Base-by-base conservation (phyloP, 2,888 invertebrate genomes). In the Subacronicta megacephala region DNA sequence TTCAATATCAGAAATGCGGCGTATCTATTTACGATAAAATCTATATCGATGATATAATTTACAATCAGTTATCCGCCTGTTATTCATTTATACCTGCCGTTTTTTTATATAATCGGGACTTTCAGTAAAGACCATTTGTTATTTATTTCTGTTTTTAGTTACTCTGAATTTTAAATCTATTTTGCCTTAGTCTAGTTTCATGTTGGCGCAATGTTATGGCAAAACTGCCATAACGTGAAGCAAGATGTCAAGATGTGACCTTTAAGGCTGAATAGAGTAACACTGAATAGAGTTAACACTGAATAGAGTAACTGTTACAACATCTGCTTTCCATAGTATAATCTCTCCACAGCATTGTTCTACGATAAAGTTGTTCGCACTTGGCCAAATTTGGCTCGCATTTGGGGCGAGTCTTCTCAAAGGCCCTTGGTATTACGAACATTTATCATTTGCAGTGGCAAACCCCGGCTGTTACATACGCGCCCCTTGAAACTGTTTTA, bases 381-480 rank as follows among this genome's bases (percentile, higher is more conserved):
- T 16, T 33, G 15, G 2, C 20, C 35, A n/a, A 16, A 41, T 60
- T 49, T 49, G 18, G 26, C 16, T 18, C 42, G 38, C 15, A 52
- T 69, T 52, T 63, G 18, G 49, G 49, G 43, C 40, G n/a, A 43
- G 43, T 43, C 13, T 36, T 10, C 31, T 36, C 29, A 38, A 51
- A 51, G 26, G 55, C 44, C 43, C 41, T 55, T 36, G 40, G 37
- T 49, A 53, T 62, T 47, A 52, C 37, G 26, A 56, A 37, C 56
- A 69, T 66, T 69, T 56, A 69, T 66, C 66, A 69, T 56, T 63
- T 17, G 20, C 41, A 45, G 56, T 35, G 31, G 47, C 41, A 35
- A 36, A 49, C 36, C 29, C 33, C 56, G 51, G 44, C 52, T 36
- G 49, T 52, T 45, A 69, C 63, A 49, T 63, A 51, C 36, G 40